Conservation (phyloP, 2,888 invertebrate genomes). For the Octonoba sinensis region DNA sequence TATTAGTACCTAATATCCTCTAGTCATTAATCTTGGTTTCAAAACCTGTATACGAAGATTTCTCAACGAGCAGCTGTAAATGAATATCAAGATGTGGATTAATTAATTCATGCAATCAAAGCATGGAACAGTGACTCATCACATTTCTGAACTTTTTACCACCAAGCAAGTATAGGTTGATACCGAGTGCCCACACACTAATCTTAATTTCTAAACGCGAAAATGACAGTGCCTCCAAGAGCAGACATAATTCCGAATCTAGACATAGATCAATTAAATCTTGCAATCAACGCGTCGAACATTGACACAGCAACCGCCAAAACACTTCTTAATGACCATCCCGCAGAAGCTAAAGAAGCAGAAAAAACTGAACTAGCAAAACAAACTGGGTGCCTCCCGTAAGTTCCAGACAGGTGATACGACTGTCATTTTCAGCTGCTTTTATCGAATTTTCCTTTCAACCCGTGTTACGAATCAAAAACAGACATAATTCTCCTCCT, state of each 20-base stretch:
- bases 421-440: constrained; percentile 54
- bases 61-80: too few relatives aligned
- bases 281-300: too few relatives aligned
- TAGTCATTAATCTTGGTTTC: too few relatives aligned
- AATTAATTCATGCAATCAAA: constrained; percentile 37
- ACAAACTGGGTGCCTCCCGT: constrained; percentile 14
- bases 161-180: background rate
- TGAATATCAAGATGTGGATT: too few relatives aligned
- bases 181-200: constrained; percentile 19
- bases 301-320: too few relatives aligned
- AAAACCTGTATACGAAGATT: too few relatives aligned
- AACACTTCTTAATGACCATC: too few relatives aligned
- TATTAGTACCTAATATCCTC: too few relatives aligned
- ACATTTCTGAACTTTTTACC: background rate
- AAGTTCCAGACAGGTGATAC: constrained; percentile 44
- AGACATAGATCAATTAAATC: too few relatives aligned
- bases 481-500: constrained; percentile 26
- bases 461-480: constrained; percentile 40
- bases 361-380: constrained; percentile 10
- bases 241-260: background rate
- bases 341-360: background rate
- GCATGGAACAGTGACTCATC: constrained; percentile 32
- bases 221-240: background rate
- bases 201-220: background rate
- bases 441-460: constrained; percentile 44